Conservation (phyloP, 53 echinoderm and acorn worm genomes). For the Paracentrotus lividus region DNA sequence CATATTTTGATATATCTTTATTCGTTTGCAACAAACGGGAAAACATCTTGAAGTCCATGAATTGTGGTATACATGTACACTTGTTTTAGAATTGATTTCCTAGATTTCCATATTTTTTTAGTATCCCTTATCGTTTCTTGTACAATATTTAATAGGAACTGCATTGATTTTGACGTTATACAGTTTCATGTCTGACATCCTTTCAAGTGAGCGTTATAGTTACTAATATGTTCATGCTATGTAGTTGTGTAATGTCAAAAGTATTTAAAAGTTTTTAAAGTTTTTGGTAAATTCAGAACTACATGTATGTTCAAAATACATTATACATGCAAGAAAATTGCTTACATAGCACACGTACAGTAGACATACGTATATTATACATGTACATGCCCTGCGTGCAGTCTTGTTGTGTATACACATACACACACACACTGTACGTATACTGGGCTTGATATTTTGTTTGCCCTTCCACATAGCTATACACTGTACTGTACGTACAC, state of each 20-base stretch:
- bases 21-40: too few relatives aligned
- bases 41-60: too few relatives aligned
- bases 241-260: neutral
- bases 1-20: too few relatives aligned
- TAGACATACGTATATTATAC: neutral
- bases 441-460: neutral
- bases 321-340: neutral
- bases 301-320: neutral
- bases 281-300: constrained; percentile 6
- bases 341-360: neutral
- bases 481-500: constrained; percentile 19
- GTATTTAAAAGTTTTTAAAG: neutral
- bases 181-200: too few relatives aligned
- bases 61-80: too few relatives aligned
- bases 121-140: constrained; percentile 17
- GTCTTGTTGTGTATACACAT: constrained; percentile 8
- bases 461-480: constrained; percentile 34
- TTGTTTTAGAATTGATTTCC: neutral
- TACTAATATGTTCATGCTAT: neutral
- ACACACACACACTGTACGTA: constrained; percentile 10
- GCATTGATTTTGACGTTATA: too few relatives aligned
- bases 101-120: neutral
- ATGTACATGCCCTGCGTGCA: neutral
- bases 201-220: too few relatives aligned
- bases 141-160: too few relatives aligned